Evolutionary conservation across 2,888 invertebrate genomes (phyloP), one percentile per base, ranked within the genome.

Genomic region (Andrena bucephala): DNA sequence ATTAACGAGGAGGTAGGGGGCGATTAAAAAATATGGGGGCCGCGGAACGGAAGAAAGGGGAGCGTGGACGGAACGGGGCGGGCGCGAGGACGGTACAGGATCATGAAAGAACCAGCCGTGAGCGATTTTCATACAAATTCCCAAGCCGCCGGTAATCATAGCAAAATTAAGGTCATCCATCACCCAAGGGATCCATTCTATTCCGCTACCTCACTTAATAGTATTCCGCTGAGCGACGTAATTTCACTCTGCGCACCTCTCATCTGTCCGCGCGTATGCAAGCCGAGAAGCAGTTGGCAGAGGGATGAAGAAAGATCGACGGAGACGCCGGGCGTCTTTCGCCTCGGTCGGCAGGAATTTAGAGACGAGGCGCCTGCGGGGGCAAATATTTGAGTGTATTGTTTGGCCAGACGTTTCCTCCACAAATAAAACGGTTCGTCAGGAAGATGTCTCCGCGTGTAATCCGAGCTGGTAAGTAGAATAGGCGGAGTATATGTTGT

Each of bases 91-190:
- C 31, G 81, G 79, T 66, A 77, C 76, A 69, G 78, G 76, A 85
- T 85, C 79, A 63, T 85, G 86, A 87, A 87, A 89, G 86, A 89
- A 88, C 69, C 83, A 74, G 84, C 87, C 83, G 80, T 80, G 86
- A 89, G 90, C 85, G 89, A 91, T 91, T 91, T 90, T 92, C 90
- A 91, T 91, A 89, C 85, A 89, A 92, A 92, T 91, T 92, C 91
- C 89, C 86, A 84, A 85, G 87, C 85, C 83, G 86, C 87, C 89
- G 89, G 90, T 92, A 91, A 92, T 92, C 92, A 91, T 88, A 85
- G 89, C 84, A 87, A 92, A 92, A 92, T 92, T 92, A 92, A 91
- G 91, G 90, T 89, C 89, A 91, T 92, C 92, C 90, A 92, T 92
- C 92, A 92, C 87, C 87, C 87, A 81, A 86, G 83, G 66, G 76